These are phyloP conservation scores for Gasterosteus aculeatus DNA, from an alignment of 2,113 vertebrate species.

Conservation along the genomic window DNA sequence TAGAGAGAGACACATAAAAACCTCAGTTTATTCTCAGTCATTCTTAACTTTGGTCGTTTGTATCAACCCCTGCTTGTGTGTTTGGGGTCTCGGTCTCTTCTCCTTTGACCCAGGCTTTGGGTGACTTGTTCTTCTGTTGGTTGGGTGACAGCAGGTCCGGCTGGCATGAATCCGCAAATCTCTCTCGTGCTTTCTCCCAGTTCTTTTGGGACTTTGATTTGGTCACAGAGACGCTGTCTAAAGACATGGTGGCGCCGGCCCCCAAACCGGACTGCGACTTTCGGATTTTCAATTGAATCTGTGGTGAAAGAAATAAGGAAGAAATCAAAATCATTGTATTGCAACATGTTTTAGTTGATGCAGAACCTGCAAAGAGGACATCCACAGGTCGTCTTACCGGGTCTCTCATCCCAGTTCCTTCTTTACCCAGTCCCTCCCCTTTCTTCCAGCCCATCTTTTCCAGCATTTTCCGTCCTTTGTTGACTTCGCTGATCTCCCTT, in stretches of 20 bases:
- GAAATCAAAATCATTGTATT: neutral
- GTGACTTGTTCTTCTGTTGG: constrained; percentile 40
- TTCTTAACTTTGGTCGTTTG: constrained; percentile 24
- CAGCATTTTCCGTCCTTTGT: constrained; percentile 95
- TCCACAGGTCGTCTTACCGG: constrained; percentile 82
- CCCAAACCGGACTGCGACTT: constrained; percentile 91
- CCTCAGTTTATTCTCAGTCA: neutral
- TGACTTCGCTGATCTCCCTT: constrained; percentile 94
- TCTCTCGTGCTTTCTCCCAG: constrained; percentile 95
- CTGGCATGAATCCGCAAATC: constrained; percentile 89
- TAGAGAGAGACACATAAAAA: neutral
- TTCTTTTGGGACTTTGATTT: constrained; percentile 89
- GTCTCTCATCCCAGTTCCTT: constrained; percentile 88
- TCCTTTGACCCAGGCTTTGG: constrained; percentile 70
- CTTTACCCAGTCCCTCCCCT: constrained; percentile 95
- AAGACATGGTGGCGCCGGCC: constrained; percentile 76
- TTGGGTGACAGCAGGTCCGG: constrained; percentile 37
- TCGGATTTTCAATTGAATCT: constrained; percentile 91
- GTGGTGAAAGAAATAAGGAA: constrained; percentile 3
- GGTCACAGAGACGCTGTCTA: constrained; percentile 83
- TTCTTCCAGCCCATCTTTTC: constrained; percentile 99
- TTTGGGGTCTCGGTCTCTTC: constrained; percentile 39
- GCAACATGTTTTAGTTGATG: neutral
- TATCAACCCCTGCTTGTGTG: constrained; percentile 2
- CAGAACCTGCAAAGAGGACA: neutral